A percentile compares a stretch with the other conserved stretches of the same genome.
Conservation (phyloP, 92 coral and sea anemone species). For the Heliopora coerulea region DNA sequence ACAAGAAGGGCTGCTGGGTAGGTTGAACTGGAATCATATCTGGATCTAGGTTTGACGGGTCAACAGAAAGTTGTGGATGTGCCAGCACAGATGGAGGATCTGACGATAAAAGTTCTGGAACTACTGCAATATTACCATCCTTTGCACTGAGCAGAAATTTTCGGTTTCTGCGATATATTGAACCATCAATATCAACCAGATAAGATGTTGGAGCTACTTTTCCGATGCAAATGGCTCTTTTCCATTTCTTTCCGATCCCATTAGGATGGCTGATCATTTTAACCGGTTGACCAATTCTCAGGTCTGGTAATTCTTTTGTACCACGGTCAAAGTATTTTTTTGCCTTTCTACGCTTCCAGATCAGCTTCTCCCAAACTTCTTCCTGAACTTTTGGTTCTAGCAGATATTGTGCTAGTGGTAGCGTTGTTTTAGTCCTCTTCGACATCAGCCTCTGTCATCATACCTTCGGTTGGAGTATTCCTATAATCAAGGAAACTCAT, state of each 20-base stretch:
- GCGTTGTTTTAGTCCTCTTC: slow-evolving; percentile 18
- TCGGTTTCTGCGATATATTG: slow-evolving; percentile 8
- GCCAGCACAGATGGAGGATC: too few relatives aligned
- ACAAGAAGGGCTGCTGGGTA: too few relatives aligned
- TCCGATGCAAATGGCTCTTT: neutral
- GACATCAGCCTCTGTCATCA: neutral
- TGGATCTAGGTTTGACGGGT: too few relatives aligned
- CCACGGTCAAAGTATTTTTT: slow-evolving; percentile 1
- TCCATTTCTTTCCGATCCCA: neutral
- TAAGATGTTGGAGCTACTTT: slow-evolving; percentile 5
- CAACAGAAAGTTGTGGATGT: too few relatives aligned
- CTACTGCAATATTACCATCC: too few relatives aligned
- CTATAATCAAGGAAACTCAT: too few relatives aligned
- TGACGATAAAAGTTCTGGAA: too few relatives aligned
- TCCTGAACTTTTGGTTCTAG: neutral
- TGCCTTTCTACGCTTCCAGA: neutral
- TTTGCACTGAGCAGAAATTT: too few relatives aligned
- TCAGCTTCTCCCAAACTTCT: neutral
- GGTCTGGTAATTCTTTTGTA: slow-evolving; percentile 11
- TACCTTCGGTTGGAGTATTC: too few relatives aligned
- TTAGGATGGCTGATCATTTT: slow-evolving; percentile 2
- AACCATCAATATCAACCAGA: slow-evolving; percentile 11
- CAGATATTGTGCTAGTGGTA: neutral
- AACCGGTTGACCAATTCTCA: slow-evolving; percentile 6
- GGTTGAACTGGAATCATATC: too few relatives aligned